Base-by-base conservation (phyloP, 1,140 invertebrate species). In the Achatina immaculata region DNA sequence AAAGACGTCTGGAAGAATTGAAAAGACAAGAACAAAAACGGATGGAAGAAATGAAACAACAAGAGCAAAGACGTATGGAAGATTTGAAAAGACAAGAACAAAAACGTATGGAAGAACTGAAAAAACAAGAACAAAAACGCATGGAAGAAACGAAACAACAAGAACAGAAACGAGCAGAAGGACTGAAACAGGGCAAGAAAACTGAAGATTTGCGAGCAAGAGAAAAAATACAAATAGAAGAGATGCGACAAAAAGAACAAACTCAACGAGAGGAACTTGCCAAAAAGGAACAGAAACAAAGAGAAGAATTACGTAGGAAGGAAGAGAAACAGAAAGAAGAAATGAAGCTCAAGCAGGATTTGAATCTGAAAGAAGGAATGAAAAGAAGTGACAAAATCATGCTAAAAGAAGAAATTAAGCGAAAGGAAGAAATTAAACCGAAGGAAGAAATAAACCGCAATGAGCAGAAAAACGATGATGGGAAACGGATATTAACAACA, bases 181-280 rank as follows among this genome's bases (percentile, higher is more conserved):
- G 68, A 71, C n/a, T 58, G 16, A 51, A 75, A 62, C 43, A 76
- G 34, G 51, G 28, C 3, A 62, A 76, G 2, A 76, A 76, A 40
- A 0, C 21, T 40, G 31, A 38, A 62, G 74, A 9, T 31, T 62
- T 62, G 4, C n/a, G 28, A 6, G 31, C 9, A 14, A 28, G 58
- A 9, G 6, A 36, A n/a, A 24, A 19, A 34, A 19, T 2, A 19
- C 24, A 48, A 11, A 48, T 6, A 36, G 43, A n/a, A 62, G 74
- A 55, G 21, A 6, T 58, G 28, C 48, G 55, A 38, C 1, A 0
- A 38, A 58, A 38, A 42, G 74, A 62, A 36, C 24, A 40, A 31
- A 38, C 58, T 19, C 48, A 58, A 24, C 58, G 21, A 48, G 45
- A 43, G 43, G 40, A 66, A 31, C 28, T 36, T 14, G 16, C 31